Conservation (phyloP, 1,140 invertebrate genomes). For the Anagrus nilaparvatae region DNA sequence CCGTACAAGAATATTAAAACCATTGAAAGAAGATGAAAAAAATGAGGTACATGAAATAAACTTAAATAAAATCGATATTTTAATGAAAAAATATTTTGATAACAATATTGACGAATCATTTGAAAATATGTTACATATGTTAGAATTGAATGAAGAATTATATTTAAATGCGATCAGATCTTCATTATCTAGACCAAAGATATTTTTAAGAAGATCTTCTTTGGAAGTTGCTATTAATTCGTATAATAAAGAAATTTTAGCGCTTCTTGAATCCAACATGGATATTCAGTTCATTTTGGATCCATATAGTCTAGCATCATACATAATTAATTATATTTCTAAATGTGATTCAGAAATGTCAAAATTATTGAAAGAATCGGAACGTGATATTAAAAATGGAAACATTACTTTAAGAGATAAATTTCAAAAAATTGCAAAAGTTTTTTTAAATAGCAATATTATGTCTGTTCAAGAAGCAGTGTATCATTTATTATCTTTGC, state of each 20-base stretch:
- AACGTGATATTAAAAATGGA: conserved; percentile 14
- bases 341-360: conserved; percentile 20
- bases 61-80: no score
- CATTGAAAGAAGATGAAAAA: no score
- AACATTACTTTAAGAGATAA: conserved; percentile 16
- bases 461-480: conserved; percentile 28
- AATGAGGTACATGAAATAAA: no score
- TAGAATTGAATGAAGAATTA: no score
- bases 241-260: not conserved
- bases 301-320: conserved; percentile 18
- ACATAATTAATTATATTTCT: conserved; percentile 20
- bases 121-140: no score
- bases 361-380: conserved; percentile 18
- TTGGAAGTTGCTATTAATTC: not conserved
- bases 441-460: conserved; percentile 23
- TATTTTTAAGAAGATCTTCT: no score
- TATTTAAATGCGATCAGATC: no score
- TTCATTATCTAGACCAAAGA: no score
- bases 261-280: not conserved
- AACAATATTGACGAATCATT: no score
- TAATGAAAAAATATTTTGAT: not conserved
- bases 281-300: conserved; percentile 20
- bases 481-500: conserved; percentile 19
- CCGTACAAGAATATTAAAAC: no score
- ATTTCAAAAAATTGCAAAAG: conserved; percentile 21